Base-by-base conservation (phyloP, 2,113 vertebrate species). In the Cyphomyrus discorhynchus region DNA sequence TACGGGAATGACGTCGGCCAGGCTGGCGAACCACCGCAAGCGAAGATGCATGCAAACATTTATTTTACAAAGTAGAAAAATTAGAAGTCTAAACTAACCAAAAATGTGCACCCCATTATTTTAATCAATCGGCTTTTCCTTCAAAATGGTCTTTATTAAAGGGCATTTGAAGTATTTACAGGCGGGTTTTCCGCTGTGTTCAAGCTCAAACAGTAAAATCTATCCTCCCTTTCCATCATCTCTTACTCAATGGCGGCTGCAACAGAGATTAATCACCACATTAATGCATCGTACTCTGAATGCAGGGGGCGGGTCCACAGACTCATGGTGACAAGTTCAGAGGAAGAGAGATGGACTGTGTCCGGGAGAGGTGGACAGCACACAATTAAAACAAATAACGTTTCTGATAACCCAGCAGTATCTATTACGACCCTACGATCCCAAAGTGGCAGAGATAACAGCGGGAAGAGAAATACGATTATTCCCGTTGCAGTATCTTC, bases 141-240 rank as follows among this genome's bases (percentile, higher is more conserved):
- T 42, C 27, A 66, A 90, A 46, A 21, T 84, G 47, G 74, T 86
- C 50, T 58, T 91, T 89, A 91, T 91, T 91, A 91, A 91, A 91
- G 88, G 90, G 90, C 45, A 84, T 84, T 17, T 86, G 62, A 90
- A 89, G 80, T 86, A 85, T 89, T 89, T 89, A 91, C 90, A 90
- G 90, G 90, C 83, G 47, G 47, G 27, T 89, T 80, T 90, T 7
- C 74, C 74, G 35, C 74, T 56, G 27, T 85, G 88, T 58, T 88
- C 49, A 80, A 46, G 47, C 50, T 88, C 49, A 88, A 66, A 58
- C 35, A 45, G 70, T 42, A 88, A 90, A 74, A 87, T 24, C 47
- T 15, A 19, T 17, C 31, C 50, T n/a, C 66, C 45, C 52, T 47
- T 24, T 90, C 86, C 35, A 80, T 45, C 2, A 11, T 35, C 17